Percentiles rank a stretch among this genome's conserved stretches.
phyloP scores from a whole-genome alignment of 2,797 vertebrate species.

The Labroides dimidiatus region DNA sequence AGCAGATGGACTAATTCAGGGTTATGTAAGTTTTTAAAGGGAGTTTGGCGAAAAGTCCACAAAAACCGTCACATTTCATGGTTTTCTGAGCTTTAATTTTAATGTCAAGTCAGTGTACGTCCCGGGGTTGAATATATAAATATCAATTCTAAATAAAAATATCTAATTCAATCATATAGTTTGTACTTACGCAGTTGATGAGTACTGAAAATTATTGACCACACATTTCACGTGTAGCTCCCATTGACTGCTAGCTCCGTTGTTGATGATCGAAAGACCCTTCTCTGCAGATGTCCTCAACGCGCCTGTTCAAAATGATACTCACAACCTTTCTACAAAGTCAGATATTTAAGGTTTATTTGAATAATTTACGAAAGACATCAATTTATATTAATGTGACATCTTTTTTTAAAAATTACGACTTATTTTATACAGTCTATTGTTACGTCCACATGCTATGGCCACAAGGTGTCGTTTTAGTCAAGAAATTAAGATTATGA shows the following conservation, averaged over 20 bases:
- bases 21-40: neutral
- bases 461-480: no score
- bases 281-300: neutral
- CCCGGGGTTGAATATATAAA: neutral
- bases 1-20: rapidly evolving
- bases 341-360: no score
- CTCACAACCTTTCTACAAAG: neutral
- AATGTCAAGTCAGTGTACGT: neutral
- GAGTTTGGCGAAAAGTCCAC: neutral
- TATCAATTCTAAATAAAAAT: rapidly evolving
- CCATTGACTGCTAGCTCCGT: no score
- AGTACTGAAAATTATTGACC: neutral
- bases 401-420: no score
- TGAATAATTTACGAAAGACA: no score
- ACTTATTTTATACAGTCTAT: no score
- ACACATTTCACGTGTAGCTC: slow-evolving; percentile 9
- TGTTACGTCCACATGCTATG: no score
- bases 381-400: no score
- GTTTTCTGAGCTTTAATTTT: neutral
- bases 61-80: neutral
- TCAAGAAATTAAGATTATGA: no score
- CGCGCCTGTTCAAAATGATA: slow-evolving; percentile 50
- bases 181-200: neutral
- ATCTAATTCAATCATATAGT: rapidly evolving
- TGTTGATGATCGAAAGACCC: slow-evolving; percentile 40